Percentiles rank a stretch among this genome's conserved stretches.
Conservation (phyloP, 2,113 vertebrate species). For the Osmerus mordax region DNA sequence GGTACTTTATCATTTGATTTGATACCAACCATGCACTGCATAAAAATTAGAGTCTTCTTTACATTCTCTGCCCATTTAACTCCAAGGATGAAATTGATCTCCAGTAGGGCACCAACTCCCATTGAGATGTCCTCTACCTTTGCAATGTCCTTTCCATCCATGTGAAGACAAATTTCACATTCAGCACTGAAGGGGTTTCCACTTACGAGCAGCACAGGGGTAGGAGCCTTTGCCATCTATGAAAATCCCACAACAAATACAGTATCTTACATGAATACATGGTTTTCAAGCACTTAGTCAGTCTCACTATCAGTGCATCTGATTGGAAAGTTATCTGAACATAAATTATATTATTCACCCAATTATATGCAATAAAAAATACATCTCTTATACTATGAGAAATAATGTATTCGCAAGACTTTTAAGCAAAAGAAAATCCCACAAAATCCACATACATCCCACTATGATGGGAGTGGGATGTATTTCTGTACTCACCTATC, state of each 20-base stretch:
- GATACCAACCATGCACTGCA: not conserved
- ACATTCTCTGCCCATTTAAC: not conserved
- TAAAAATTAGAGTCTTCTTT: not conserved
- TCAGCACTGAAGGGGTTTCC: no score
- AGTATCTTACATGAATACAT: no score
- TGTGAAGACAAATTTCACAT: no score
- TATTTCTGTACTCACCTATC: no score
- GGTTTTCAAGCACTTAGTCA: conserved; percentile 2
- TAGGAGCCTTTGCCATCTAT: no score
- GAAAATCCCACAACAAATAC: no score
- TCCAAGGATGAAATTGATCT: not conserved
- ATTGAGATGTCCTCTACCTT: no score
- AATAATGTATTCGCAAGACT: not conserved
- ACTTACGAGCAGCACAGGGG: no score
- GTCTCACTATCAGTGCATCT: not conserved
- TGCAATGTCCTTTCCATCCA: no score
- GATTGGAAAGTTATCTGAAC: not conserved
- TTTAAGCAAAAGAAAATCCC: conserved; percentile 1
- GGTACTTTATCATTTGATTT: not conserved
- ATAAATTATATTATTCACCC: not conserved
- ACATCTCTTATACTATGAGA: not conserved
- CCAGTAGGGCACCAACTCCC: no score
- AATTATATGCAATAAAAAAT: not conserved
- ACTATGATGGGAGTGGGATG: no score
- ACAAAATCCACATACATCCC: not conserved